Evolutionary conservation across 2,797 vertebrate genomes (phyloP), one percentile per base, ranked within the genome.

Genomic region (Enteromius mattozi): DNA sequence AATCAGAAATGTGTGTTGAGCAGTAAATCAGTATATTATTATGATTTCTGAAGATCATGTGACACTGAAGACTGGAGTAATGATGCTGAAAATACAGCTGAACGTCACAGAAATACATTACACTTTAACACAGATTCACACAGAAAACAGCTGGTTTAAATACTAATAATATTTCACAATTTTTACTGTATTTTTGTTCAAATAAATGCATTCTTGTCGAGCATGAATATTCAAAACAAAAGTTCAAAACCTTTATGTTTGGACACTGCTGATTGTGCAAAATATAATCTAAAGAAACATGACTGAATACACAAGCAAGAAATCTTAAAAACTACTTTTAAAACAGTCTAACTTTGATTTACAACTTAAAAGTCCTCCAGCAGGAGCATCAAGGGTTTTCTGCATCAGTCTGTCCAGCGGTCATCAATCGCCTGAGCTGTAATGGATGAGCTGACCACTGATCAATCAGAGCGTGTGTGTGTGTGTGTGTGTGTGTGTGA

Each of bases 91-190:
- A n/a, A n/a, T n/a, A n/a, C n/a, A n/a, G n/a, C n/a, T n/a, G n/a
- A n/a, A n/a, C n/a, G n/a, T n/a, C n/a, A n/a, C n/a, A n/a, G n/a
- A n/a, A n/a, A n/a, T n/a, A n/a, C 2, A 37, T 37, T 17, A 65
- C 27, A 65, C 6, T 33, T 33, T 33, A 65, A 13, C 8, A 0
- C 0, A 65, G 7, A 65, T 33, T 65, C 27, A 33, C 14, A 8
- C n/a, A n/a, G n/a, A n/a, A n/a, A n/a, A n/a, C n/a, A n/a, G n/a
- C 2, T 35, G 0, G 0, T 66, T 10, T 66, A 66, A 0, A 19
- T 0, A 19, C 0, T 4, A 66, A 3, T 0, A 19, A 35, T 35
- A 35, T 66, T 19, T 35, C 30, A 66, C 7, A 1, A 9, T 14
- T 21, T 65, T 12, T 37, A 21, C 65, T 12, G 65, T 21, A 13